phyloP scores from a whole-genome alignment of 2,888 invertebrate species.

The Brachynemurus nebulosus region DNA sequence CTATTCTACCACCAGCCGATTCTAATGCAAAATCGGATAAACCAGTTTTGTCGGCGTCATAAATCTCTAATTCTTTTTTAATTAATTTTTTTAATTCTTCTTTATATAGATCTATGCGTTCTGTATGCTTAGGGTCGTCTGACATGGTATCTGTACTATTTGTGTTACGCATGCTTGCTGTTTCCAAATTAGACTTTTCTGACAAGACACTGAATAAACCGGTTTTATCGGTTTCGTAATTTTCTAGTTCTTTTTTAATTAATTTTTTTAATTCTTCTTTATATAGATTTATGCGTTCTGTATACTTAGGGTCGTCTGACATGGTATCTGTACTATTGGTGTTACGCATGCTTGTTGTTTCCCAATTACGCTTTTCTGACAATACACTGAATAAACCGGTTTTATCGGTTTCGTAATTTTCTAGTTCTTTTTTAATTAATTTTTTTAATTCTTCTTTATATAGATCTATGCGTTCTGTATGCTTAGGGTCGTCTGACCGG shows the following conservation, averaged over 20 bases:
- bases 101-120: too few relatives aligned
- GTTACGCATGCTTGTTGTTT: constrained; percentile 27
- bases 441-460: too few relatives aligned
- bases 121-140: too few relatives aligned
- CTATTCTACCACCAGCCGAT: constrained; percentile 30
- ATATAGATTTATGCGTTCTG: too few relatives aligned
- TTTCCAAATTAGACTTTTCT: constrained; percentile 30
- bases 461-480: too few relatives aligned
- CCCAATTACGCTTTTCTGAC: constrained; percentile 29
- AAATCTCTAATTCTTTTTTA: constrained; percentile 21
- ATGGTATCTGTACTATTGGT: too few relatives aligned
- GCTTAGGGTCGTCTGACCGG: too few relatives aligned
- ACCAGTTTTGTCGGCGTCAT: constrained; percentile 27
- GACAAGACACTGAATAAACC: constrained; percentile 28
- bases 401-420: constrained; percentile 25
- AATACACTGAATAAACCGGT: constrained; percentile 28
- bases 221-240: constrained; percentile 26
- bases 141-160: too few relatives aligned
- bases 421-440: constrained; percentile 21
- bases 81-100: constrained; percentile 14
- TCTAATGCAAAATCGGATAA: constrained; percentile 28
- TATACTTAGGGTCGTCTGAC: too few relatives aligned
- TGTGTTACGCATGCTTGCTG: constrained; percentile 29
- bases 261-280: too few relatives aligned
- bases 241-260: constrained; percentile 21